These are phyloP conservation scores for Boloria euphrosyne DNA, from an alignment of 2,888 invertebrate species.

Conservation along the genomic window DNA sequence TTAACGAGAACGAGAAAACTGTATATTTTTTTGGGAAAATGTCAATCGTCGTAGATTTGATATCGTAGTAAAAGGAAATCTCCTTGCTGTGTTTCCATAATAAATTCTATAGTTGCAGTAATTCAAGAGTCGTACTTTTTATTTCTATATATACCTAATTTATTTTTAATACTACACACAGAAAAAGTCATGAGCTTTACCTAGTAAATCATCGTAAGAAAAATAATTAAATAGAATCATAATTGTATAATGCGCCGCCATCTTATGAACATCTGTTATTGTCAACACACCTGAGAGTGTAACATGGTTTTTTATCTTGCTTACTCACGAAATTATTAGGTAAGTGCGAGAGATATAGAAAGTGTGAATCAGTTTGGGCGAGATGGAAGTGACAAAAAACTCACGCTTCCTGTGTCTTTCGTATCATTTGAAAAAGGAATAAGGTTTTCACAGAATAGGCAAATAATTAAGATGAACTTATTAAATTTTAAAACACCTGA, in stretches of 20 bases:
- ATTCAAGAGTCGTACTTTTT: too few species aligned
- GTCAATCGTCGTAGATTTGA: too few species aligned
- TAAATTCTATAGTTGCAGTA: too few species aligned
- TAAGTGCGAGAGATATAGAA: conserved; percentile 50
- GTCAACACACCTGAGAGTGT: conserved; percentile 79
- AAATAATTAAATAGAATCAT: conserved; percentile 80
- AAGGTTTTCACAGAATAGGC: conserved; percentile 60
- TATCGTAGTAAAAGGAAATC: too few species aligned
- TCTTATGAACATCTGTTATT: conserved; percentile 79
- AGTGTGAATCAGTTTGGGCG: conserved; percentile 55
- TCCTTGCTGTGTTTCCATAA: too few species aligned
- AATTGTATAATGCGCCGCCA: conserved; percentile 78
- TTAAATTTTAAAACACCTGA: not conserved
- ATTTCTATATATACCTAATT: not conserved
- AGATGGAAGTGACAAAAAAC: conserved; percentile 81
- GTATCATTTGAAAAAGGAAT: conserved; percentile 81
- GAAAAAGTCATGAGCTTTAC: not conserved
- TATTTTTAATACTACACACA: not conserved
- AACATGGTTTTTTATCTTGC: conserved; percentile 49
- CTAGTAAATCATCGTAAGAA: conserved; percentile 45
- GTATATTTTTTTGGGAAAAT: too few species aligned
- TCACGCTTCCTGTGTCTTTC: conserved; percentile 81
- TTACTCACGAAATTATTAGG: conserved; percentile 40
- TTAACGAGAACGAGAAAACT: too few species aligned
- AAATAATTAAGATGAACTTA: conserved; percentile 6